Percentiles rank a stretch among this genome's conserved stretches.
These are phyloP conservation scores for Marronus borbonicus DNA, from an alignment of 2,888 invertebrate species.

Conservation along the genomic window DNA sequence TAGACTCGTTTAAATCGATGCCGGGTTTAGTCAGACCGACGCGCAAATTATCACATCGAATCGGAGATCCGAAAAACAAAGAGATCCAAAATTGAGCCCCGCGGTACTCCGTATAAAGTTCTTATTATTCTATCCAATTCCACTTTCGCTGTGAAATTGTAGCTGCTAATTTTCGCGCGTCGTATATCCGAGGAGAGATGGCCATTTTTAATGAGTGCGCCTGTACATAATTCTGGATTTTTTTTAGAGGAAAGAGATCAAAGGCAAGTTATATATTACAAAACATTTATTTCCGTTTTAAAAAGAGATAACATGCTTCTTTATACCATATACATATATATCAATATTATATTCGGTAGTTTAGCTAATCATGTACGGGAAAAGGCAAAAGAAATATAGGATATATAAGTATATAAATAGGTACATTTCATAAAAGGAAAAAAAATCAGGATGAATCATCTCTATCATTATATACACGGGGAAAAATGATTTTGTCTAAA, in stretches of 20 bases:
- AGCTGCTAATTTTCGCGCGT: too few relatives aligned
- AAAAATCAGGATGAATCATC: not conserved
- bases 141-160: too few relatives aligned
- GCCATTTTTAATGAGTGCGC: too few relatives aligned
- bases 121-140: too few relatives aligned
- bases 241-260: not conserved
- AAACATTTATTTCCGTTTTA: slow-evolving; percentile 37
- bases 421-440: not conserved
- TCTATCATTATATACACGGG: not conserved
- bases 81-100: too few relatives aligned
- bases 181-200: too few relatives aligned
- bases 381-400: not conserved
- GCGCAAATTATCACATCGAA: too few relatives aligned
- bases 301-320: slow-evolving; percentile 31
- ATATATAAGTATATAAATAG: not conserved
- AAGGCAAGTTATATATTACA: slow-evolving; percentile 22
- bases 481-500: not conserved
- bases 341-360: slow-evolving; percentile 15
- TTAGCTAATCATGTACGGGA: not conserved
- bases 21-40: too few relatives aligned
- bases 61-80: too few relatives aligned
- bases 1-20: too few relatives aligned
- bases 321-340: slow-evolving; percentile 3
- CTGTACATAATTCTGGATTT: too few relatives aligned
- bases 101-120: too few relatives aligned